Base-by-base conservation (phyloP, 1,140 invertebrate genomes). In the Agrypnia vestita region DNA sequence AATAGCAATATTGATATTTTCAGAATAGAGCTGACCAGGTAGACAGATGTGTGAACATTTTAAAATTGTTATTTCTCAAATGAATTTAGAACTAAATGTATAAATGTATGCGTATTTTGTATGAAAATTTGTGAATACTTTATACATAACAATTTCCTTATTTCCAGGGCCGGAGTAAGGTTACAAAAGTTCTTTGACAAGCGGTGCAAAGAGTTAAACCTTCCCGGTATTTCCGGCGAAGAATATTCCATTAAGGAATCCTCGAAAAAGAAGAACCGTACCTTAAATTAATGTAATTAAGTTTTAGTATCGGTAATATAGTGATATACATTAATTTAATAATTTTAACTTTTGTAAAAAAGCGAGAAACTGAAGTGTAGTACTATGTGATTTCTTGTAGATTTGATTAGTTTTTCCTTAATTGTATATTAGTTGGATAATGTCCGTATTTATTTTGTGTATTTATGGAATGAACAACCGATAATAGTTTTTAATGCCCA, bases 161-260 rank as follows among this genome's bases (percentile, higher is more conserved):
- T 89, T 89, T 93, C 84, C 88, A 96, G 96, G 87, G 94, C 94
- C 85, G 96, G 96, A 47, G 88, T 90, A 80, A 89, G 91, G 61
- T 88, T 98, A 79, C 90, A 94, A 77, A 93, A 93, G 78, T 95
- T 91, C 86, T 94, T 97, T 80, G 93, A 94, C 55, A 94, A 94
- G 83, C 90, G 93, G 47, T 93, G 93, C 85, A 90, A 91, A 82
- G 94, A 96, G 78, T 85, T 94, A 35, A 90, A 92, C 19, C 86
- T 95, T 13, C 86, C 89, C 0, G 75, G 80, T 44, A 84, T 89
- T 19, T 86, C 87, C 6, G 85, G 84, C 21, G 83, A 59, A 4
- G 72, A 59, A 84, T 4, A 89, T 12, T 46, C 59, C 9, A 13
- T 15, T n/a, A 21, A 11, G 43, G 44, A 55, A 44, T 55, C 71